These are phyloP conservation scores for Myiagra hebetior DNA, from an alignment of 2,113 vertebrate species.

Conservation along the genomic window DNA sequence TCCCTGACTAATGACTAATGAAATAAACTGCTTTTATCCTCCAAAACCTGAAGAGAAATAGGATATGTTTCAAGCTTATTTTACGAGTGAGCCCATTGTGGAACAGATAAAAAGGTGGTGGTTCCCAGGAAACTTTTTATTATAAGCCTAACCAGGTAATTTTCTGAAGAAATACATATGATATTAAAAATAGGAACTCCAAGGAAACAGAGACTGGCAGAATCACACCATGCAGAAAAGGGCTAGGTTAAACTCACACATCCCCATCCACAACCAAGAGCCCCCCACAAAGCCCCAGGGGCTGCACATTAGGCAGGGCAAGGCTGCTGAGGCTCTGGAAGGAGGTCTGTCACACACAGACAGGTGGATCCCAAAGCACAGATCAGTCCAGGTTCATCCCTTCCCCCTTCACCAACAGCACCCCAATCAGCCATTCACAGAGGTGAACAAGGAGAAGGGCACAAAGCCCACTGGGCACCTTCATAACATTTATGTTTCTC, in stretches of 20 bases:
- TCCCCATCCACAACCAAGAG: background rate
- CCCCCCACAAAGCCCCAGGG: background rate
- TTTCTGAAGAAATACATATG: background rate
- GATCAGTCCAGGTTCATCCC: background rate
- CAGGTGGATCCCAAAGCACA: background rate
- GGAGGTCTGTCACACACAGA: background rate
- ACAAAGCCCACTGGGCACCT: background rate
- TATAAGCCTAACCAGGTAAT: background rate
- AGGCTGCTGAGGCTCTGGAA: background rate
- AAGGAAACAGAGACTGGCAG: background rate
- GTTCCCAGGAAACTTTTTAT: background rate
- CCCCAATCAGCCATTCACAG: background rate
- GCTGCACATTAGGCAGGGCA: background rate
- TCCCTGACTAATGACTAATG: background rate
- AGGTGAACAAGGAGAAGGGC: background rate
- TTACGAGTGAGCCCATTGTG: background rate
- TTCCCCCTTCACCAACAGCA: background rate
- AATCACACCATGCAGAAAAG: background rate
- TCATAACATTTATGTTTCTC: background rate
- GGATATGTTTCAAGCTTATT: background rate
- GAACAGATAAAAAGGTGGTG: background rate
- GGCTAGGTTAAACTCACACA: background rate
- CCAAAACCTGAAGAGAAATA: background rate
- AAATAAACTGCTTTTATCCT: constrained; percentile 14
- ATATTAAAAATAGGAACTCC: background rate